These are phyloP conservation scores for Tragelaphus oryx DNA, from an alignment of 2,797 vertebrate genomes.

Conservation along the genomic window DNA sequence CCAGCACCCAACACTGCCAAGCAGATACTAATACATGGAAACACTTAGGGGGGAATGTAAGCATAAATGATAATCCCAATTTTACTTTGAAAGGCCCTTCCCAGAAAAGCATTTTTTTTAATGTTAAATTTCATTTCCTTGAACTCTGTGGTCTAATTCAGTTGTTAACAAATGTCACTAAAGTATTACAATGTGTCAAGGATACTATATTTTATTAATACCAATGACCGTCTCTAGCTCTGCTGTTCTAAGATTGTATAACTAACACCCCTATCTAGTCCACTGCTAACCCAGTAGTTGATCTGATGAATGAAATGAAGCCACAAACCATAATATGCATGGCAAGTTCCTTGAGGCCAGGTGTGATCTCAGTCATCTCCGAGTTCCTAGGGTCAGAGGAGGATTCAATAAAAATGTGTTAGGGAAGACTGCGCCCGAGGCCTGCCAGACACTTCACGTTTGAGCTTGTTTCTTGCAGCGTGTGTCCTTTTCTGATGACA, in stretches of 20 bases:
- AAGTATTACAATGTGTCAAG: not conserved
- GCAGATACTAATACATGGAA: not conserved
- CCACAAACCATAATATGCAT: not conserved
- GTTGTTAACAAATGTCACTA: not conserved
- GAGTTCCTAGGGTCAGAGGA: not conserved
- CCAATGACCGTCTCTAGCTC: not conserved
- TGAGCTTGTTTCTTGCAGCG: not conserved
- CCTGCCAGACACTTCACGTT: not conserved
- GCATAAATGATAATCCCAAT: not conserved
- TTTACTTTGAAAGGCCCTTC: not conserved
- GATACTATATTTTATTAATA: not conserved
- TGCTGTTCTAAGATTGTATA: not conserved
- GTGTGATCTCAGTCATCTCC: not conserved
- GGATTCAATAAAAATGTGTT: not conserved
- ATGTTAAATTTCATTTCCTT: not conserved
- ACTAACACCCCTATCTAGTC: not conserved
- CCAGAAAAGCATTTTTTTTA: not conserved
- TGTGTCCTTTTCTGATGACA: not conserved
- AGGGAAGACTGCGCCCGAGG: not conserved
- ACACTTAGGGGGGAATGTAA: no score
- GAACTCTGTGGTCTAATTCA: not conserved
- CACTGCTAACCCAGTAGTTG: not conserved
- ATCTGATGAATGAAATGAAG: not conserved
- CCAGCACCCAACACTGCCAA: not conserved
- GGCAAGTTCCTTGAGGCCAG: not conserved